phyloP scores from a whole-genome alignment of 2,797 vertebrate species.

The Falco novaeseelandiae region DNA sequence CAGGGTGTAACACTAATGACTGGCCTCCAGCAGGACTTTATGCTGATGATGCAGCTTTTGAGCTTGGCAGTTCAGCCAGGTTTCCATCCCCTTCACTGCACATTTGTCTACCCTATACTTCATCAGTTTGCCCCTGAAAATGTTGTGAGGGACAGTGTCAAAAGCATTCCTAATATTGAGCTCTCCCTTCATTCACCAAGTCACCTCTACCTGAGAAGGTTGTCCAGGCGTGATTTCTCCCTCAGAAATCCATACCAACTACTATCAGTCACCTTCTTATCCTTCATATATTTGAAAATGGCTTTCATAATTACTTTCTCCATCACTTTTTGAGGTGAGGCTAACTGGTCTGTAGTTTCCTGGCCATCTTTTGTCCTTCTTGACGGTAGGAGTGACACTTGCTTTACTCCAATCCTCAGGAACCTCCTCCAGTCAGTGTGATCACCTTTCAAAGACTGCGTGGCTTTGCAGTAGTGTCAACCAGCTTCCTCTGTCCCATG shows the following conservation, averaged over 20 bases:
- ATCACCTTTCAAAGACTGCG: neutral
- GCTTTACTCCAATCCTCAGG: neutral
- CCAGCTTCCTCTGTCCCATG: neutral
- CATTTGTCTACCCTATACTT: neutral
- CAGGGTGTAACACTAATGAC: neutral
- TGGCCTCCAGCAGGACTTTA: neutral
- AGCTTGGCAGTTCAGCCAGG: too few species aligned
- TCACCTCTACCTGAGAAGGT: neutral
- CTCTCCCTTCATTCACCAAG: neutral
- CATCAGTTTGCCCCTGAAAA: neutral
- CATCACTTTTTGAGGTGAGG: neutral
- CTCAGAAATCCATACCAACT: neutral
- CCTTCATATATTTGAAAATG: neutral
- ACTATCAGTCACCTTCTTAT: neutral
- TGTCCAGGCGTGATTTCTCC: neutral
- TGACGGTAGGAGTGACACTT: neutral
- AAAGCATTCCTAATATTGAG: neutral
- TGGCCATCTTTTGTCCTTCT: neutral
- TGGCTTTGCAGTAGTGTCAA: neutral
- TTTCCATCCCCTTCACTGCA: neutral
- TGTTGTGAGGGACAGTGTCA: neutral
- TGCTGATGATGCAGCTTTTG: neutral
- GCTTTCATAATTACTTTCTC: neutral
- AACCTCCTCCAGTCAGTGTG: neutral
- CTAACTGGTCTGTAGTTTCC: neutral